Conservation (phyloP, 1,140 invertebrate genomes). For the Semibalanus balanoides region DNA sequence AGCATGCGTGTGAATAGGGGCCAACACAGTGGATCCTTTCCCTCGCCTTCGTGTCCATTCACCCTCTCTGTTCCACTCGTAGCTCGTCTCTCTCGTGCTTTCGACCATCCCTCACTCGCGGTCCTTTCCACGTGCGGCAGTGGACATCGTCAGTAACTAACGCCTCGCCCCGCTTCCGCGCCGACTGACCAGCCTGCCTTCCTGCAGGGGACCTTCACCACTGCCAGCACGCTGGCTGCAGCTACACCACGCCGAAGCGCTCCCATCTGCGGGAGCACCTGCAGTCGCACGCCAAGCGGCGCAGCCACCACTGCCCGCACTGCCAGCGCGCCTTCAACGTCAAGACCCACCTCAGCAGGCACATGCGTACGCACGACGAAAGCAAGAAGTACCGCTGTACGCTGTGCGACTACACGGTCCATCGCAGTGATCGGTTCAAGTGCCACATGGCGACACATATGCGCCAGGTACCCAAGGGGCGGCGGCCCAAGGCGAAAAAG, state of each 20-base stretch:
- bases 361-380: constrained; percentile 47
- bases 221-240: constrained; percentile 45
- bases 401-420: constrained; percentile 48
- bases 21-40: no score
- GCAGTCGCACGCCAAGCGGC: constrained; percentile 43
- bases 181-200: no score
- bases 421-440: constrained; percentile 49
- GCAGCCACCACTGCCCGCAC: constrained; percentile 43
- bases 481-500: background rate
- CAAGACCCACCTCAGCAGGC: constrained; percentile 46
- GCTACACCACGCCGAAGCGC: constrained; percentile 48
- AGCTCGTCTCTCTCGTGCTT: no score
- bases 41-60: no score
- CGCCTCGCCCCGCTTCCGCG: no score
- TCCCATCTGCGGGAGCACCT: constrained; percentile 49
- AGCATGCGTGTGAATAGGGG: no score
- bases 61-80: no score
- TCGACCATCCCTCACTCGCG: no score
- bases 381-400: constrained; percentile 44
- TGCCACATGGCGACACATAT: background rate
- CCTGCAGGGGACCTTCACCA: constrained; percentile 40
- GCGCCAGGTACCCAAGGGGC: background rate
- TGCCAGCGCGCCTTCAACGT: constrained; percentile 50
- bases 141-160: no score
- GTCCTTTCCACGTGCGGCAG: no score